Evolutionary conservation across 1,140 invertebrate genomes (phyloP).

Genomic region (Episyrphus balteatus): DNA sequence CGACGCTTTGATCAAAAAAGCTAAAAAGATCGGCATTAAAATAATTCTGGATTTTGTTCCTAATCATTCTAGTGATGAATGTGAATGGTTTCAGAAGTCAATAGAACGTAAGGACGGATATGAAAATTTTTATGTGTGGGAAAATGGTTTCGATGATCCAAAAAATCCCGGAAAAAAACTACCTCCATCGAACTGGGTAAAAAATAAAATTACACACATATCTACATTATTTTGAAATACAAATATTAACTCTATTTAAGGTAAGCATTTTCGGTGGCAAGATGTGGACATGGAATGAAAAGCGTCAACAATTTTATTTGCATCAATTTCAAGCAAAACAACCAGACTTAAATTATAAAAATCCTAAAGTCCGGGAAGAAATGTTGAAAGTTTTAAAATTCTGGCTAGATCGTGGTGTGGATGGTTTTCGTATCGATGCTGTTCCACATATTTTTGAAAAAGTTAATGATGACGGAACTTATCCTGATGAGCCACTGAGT

Average conservation of each 20-base stretch:
- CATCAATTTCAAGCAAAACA: slow-evolving; percentile 52
- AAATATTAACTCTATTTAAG: slow-evolving; percentile 13
- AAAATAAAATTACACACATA: no score
- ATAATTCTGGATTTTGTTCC: slow-evolving; percentile 41
- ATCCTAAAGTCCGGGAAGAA: slow-evolving; percentile 46
- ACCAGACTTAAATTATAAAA: slow-evolving; percentile 60
- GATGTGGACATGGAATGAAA: slow-evolving; percentile 50
- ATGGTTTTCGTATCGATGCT: slow-evolving; percentile 62
- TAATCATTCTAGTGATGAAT: slow-evolving; percentile 61
- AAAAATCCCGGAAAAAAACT: slow-evolving; percentile 17
- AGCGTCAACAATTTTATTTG: slow-evolving; percentile 51
- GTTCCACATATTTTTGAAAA: slow-evolving; percentile 52
- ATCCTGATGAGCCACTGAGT: slow-evolving; percentile 40
- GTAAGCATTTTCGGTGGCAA: slow-evolving; percentile 43
- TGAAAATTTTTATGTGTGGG: slow-evolving; percentile 62
- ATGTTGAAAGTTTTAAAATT: slow-evolving; percentile 55
- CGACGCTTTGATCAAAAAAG: slow-evolving; percentile 46
- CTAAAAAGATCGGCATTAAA: slow-evolving; percentile 38
- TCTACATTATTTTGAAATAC: no score
- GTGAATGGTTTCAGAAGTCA: slow-evolving; percentile 58
- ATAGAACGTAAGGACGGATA: slow-evolving; percentile 42
- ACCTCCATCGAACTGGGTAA: slow-evolving; percentile 56
- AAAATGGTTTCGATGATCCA: slow-evolving; percentile 37
- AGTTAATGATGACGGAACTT: slow-evolving; percentile 39
- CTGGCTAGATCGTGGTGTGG: slow-evolving; percentile 64